A percentile compares a stretch with the other conserved stretches of the same genome.
Evolutionary conservation across 2,797 vertebrate species (phyloP).

Genomic region (Nannoperca obscura): DNA sequence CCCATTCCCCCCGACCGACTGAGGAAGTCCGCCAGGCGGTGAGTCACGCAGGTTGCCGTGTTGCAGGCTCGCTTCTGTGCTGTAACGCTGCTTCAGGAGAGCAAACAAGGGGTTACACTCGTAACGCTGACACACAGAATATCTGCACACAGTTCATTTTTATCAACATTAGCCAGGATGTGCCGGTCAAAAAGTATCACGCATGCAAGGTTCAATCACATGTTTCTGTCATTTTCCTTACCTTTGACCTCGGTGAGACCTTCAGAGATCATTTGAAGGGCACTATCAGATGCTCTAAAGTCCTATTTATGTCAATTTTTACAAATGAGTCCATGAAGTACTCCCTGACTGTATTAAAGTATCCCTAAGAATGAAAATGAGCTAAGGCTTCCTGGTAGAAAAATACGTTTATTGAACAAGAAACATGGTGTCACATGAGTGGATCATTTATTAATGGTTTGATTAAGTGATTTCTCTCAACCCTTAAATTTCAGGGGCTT

Average conservation of each 20-base stretch:
- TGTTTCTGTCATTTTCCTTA: conserved; percentile 66
- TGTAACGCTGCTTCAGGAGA: conserved; percentile 87
- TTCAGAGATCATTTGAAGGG: conserved; percentile 39
- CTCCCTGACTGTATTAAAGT: conserved; percentile 5
- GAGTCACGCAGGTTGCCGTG: conserved; percentile 94
- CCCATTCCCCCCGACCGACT: conserved; percentile 93
- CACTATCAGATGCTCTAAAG: conserved; percentile 24
- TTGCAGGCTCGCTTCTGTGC: conserved; percentile 94
- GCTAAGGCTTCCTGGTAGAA: conserved; percentile 89
- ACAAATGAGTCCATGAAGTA: background rate
- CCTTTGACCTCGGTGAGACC: conserved; percentile 66
- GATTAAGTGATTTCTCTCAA: conserved; percentile 58
- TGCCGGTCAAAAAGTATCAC: conserved; percentile 7
- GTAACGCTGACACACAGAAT: background rate
- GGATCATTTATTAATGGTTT: conserved; percentile 79
- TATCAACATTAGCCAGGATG: background rate
- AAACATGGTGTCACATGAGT: conserved; percentile 82
- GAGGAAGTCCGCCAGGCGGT: conserved; percentile 94
- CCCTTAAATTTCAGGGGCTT: conserved; percentile 68
- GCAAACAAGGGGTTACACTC: conserved; percentile 46
- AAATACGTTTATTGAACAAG: conserved; percentile 94
- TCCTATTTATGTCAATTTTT: conserved; percentile 10
- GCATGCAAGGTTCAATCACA: conserved; percentile 11
- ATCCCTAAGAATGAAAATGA: conserved; percentile 69
- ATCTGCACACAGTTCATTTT: background rate